These are phyloP conservation scores for Centruroides vittatus DNA, from an alignment of 1,140 invertebrate species.

Conservation along the genomic window DNA sequence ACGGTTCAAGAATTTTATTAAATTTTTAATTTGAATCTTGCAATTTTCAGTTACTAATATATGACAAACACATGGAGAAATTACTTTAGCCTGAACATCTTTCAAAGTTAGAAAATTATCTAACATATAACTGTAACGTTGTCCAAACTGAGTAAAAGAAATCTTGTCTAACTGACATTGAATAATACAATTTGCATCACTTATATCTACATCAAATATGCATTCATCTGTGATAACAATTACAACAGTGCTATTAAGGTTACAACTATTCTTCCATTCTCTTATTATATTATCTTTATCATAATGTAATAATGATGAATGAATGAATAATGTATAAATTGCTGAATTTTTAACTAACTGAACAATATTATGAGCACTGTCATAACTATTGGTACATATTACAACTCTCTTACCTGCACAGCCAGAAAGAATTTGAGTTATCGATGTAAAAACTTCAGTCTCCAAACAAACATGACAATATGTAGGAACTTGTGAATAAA, in stretches of 20 bases:
- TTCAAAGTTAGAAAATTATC: constrained; percentile 3
- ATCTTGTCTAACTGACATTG: constrained; percentile 11
- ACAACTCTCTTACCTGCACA: not conserved
- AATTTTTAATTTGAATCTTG: not conserved
- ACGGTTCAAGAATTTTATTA: constrained; percentile 3
- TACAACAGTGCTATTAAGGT: not conserved
- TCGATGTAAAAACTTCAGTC: not conserved
- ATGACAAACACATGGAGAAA: not conserved
- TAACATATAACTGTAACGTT: constrained; percentile 6
- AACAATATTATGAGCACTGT: not conserved
- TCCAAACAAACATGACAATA: constrained; percentile 2
- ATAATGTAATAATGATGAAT: no score
- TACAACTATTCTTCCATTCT: constrained; percentile 8
- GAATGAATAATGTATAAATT: no score
- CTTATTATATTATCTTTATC: not conserved
- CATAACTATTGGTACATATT: not conserved
- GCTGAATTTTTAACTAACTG: not conserved
- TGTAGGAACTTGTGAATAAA: constrained; percentile 4
- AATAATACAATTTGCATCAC: constrained; percentile 6
- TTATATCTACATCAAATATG: constrained; percentile 1
- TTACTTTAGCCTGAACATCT: not conserved
- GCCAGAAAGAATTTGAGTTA: not conserved
- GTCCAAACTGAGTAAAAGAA: constrained; percentile 9
- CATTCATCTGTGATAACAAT: constrained; percentile 4
- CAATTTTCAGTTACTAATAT: constrained; percentile 6